phyloP scores from a whole-genome alignment of 1,140 invertebrate genomes.

The Halesus radiatus region DNA sequence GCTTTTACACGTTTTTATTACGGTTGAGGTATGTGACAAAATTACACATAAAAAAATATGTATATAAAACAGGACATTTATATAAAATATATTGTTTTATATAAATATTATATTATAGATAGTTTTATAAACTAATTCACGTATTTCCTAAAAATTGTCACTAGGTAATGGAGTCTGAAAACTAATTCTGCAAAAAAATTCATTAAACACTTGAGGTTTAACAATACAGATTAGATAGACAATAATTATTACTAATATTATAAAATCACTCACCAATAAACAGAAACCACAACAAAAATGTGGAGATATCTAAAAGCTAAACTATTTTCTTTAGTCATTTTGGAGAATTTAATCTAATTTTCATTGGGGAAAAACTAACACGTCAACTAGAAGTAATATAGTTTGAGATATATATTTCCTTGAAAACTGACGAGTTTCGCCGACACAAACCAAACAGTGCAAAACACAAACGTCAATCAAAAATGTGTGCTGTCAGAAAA shows the following conservation, averaged over 20 bases:
- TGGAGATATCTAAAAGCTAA: constrained; percentile 75
- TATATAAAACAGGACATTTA: no score
- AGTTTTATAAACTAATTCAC: no score
- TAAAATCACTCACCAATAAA: constrained; percentile 78
- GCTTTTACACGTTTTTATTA: no score
- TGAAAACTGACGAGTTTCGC: neutral
- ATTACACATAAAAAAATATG: no score
- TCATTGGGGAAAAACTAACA: neutral
- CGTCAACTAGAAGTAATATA: neutral
- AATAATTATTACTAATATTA: constrained; percentile 46
- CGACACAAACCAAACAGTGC: neutral
- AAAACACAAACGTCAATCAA: neutral
- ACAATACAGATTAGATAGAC: constrained; percentile 45
- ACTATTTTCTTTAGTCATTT: constrained; percentile 61
- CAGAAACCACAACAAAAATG: constrained; percentile 78
- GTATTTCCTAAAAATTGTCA: no score
- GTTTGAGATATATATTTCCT: neutral
- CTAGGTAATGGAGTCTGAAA: no score
- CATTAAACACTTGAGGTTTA: neutral
- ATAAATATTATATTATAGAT: no score
- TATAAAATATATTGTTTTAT: no score
- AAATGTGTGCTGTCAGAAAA: neutral
- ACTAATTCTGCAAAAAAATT: neutral
- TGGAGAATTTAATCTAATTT: constrained; percentile 8
- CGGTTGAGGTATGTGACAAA: no score